phyloP scores from a whole-genome alignment of 1,140 invertebrate species.

The Diorhabda carinulata region DNA sequence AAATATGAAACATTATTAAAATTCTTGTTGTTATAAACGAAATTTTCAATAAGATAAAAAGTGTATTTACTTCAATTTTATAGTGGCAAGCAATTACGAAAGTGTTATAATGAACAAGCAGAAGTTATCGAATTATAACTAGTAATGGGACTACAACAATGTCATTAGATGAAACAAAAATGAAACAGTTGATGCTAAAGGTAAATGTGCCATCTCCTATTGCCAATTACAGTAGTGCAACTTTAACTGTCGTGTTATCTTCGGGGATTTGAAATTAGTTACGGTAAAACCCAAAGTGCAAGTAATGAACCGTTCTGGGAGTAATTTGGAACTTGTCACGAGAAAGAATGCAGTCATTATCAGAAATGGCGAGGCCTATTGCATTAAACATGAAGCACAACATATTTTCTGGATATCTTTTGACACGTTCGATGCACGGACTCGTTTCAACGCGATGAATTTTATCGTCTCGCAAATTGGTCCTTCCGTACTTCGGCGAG shows the following conservation, averaged over 20 bases:
- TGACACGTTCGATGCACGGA: constrained; percentile 24
- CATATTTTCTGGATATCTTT: constrained; percentile 31
- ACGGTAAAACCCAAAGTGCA: constrained; percentile 18
- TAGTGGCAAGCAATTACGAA: too few relatives aligned
- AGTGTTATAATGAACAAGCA: too few relatives aligned
- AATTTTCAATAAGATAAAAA: too few relatives aligned
- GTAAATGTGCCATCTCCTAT: neutral
- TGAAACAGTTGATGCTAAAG: too few relatives aligned
- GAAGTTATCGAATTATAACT: too few relatives aligned
- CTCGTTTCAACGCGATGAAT: constrained; percentile 25
- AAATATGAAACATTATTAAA: too few relatives aligned
- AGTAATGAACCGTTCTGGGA: constrained; percentile 33
- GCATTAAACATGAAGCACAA: constrained; percentile 28
- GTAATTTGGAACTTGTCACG: constrained; percentile 29
- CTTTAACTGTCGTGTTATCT: neutral
- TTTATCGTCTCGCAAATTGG: constrained; percentile 32
- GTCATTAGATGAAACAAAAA: too few relatives aligned
- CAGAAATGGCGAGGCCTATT: constrained; percentile 29
- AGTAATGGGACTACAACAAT: too few relatives aligned
- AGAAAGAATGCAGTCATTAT: constrained; percentile 39
- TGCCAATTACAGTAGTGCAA: neutral
- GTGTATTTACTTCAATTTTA: too few relatives aligned
- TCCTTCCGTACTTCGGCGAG: constrained; percentile 18
- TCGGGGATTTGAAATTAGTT: constrained; percentile 6
- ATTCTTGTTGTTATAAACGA: too few relatives aligned